Base-by-base conservation (phyloP, 2,797 vertebrate species). In the Forpus xanthops region DNA sequence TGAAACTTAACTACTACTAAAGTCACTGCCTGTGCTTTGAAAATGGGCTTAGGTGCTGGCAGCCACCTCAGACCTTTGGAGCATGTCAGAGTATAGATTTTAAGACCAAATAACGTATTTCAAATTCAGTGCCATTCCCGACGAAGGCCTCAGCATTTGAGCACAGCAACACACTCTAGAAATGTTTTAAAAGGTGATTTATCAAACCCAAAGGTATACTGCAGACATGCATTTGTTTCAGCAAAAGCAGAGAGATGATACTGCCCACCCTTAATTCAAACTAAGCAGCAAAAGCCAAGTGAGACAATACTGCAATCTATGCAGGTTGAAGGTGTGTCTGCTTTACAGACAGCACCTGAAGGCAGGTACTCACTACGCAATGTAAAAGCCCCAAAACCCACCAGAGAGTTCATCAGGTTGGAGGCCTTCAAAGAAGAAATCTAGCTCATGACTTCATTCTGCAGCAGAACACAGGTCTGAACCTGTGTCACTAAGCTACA, bases 31-130 rank as follows among this genome's bases (percentile, higher is more conserved):
- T 73, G 61, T 74, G 49, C 84, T 93, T 92, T 72, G 68, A 77
- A 93, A 92, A 80, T 45, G 41, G 72, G 72, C 68, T 94, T 74
- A 93, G 87, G 93, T 83, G 55, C 33, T 89, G 89, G 86, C 87
- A 92, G 84, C 65, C 84, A 81, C 13, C 89, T 91, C 92, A 58
- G 84, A 64, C 9, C 75, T 85, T 87, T 87, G 75, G 49, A 80
- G 61, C 1, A 1, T 68, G 49, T 92, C 91, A 91, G 49, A 62
- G 89, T 84, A 88, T 5, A 66, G 81, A 77, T 89, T 74, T 83
- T 78, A 92, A 91, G 82, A 92, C 23, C 62, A 84, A 93, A 72
- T 83, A 28, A 55, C 91, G 72, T 61, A 73, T 80, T 90, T 68
- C 65, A 75, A 91, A 75, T 33, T 86, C 81, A 49, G 6, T 70